These are phyloP conservation scores for Nautilus pompilius DNA, from an alignment of 1,140 invertebrate genomes.

Conservation along the genomic window DNA sequence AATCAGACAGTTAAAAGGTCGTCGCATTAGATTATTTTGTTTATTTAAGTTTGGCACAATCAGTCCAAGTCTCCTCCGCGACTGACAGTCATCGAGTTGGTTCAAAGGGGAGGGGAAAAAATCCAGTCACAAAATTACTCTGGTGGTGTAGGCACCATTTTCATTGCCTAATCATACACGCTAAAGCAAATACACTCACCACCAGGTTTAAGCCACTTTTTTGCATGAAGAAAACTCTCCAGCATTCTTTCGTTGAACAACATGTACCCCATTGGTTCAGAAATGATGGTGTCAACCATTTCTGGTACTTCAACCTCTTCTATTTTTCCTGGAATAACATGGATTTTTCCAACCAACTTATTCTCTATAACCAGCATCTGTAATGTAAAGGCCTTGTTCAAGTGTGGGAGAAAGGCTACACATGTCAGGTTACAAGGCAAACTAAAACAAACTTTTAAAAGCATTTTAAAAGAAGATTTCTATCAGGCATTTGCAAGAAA, in stretches of 20 bases:
- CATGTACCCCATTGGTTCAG: constrained; percentile 99
- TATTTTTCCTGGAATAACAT: constrained; percentile 95
- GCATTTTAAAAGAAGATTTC: too few relatives aligned
- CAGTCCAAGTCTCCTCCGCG: too few relatives aligned
- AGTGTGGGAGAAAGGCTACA: neutral
- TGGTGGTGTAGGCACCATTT: too few relatives aligned
- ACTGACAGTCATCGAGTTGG: too few relatives aligned
- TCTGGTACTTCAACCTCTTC: constrained; percentile 97
- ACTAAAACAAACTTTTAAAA: neutral
- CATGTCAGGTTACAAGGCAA: neutral
- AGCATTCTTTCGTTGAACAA: constrained; percentile 99
- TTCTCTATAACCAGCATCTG: constrained; percentile 85
- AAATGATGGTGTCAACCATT: constrained; percentile 94
- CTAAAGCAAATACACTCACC: constrained; percentile 61
- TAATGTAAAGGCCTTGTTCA: constrained; percentile 10
- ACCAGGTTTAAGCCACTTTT: constrained; percentile 92
- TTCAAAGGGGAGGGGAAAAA: too few relatives aligned
- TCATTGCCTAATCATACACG: too few relatives aligned
- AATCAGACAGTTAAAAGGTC: too few relatives aligned
- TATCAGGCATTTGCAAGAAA: too few relatives aligned
- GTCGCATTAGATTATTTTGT: too few relatives aligned
- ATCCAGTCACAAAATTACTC: too few relatives aligned
- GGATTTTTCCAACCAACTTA: constrained; percentile 66
- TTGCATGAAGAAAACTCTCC: constrained; percentile 97
- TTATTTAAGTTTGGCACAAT: too few relatives aligned